Conservation (phyloP, 2,797 vertebrate species). For the Rhinatrema bivittatum region DNA sequence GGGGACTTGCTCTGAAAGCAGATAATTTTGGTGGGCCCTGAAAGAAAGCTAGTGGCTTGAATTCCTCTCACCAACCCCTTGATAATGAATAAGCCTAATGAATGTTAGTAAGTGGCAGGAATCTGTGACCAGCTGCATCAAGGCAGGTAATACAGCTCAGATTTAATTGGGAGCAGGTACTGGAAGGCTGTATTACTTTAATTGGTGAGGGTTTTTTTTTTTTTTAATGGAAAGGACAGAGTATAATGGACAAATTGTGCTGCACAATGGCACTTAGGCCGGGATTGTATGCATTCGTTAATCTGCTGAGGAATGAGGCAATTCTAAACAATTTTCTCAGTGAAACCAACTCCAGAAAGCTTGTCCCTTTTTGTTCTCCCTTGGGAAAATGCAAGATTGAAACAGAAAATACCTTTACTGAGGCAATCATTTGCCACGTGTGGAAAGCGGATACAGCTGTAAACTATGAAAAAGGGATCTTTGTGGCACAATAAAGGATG, state of each 20-base stretch:
- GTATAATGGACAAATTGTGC: slow-evolving; percentile 99
- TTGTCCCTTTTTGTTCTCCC: slow-evolving; percentile 83
- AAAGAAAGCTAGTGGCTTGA: slow-evolving; percentile 70
- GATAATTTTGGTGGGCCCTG: slow-evolving; percentile 71
- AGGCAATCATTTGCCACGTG: slow-evolving; percentile 95
- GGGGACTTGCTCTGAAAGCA: slow-evolving; percentile 69
- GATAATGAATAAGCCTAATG: slow-evolving; percentile 96
- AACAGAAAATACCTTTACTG: slow-evolving; percentile 97
- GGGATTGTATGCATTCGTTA: slow-evolving; percentile 96
- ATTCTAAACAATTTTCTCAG: slow-evolving; percentile 98
- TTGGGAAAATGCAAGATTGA: slow-evolving; percentile 98
- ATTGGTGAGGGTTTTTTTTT: slow-evolving; percentile 87
- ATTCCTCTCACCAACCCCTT: slow-evolving; percentile 69
- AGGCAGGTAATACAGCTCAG: slow-evolving; percentile 94
- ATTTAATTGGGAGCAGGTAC: slow-evolving; percentile 97
- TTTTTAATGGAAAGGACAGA: slow-evolving; percentile 97
- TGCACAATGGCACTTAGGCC: slow-evolving; percentile 84
- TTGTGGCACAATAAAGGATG: slow-evolving; percentile 80
- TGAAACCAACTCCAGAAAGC: slow-evolving; percentile 94
- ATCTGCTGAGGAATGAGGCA: slow-evolving; percentile 99
- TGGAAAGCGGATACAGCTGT: slow-evolving; percentile 92
- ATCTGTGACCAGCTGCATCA: slow-evolving; percentile 83
- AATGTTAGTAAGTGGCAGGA: slow-evolving; percentile 82
- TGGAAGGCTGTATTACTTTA: slow-evolving; percentile 91
- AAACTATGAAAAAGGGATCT: slow-evolving; percentile 77